A percentile compares a stretch with the other conserved stretches of the same genome.
Conservation (phyloP, 2,797 vertebrate genomes). For the Gila robusta region DNA sequence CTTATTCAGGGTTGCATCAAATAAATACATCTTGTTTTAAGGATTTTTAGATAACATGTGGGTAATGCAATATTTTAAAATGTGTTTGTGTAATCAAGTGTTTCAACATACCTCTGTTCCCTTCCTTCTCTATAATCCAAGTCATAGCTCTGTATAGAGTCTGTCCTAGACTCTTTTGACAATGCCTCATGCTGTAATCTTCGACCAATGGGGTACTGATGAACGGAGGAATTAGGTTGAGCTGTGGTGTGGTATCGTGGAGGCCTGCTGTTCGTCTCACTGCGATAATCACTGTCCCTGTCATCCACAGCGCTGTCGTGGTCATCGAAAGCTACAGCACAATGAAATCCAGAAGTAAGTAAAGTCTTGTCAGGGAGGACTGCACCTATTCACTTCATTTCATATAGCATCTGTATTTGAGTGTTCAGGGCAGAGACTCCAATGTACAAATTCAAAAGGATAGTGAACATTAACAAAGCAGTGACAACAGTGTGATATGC, state of each 20-base stretch:
- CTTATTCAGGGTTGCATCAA: neutral
- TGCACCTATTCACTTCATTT: neutral
- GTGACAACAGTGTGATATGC: neutral
- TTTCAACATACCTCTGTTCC: slow-evolving; percentile 80
- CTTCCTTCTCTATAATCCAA: slow-evolving; percentile 83
- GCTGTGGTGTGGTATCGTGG: slow-evolving; percentile 86
- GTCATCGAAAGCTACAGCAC: slow-evolving; percentile 87
- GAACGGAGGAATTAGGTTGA: slow-evolving; percentile 91
- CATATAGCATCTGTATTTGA: neutral
- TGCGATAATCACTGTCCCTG: slow-evolving; percentile 92
- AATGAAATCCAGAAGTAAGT: slow-evolving; percentile 44
- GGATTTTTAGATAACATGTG: neutral
- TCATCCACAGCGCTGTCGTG: slow-evolving; percentile 90
- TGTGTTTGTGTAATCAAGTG: neutral
- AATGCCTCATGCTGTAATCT: slow-evolving; percentile 80
- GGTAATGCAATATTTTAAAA: neutral
- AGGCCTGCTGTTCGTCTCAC: slow-evolving; percentile 89
- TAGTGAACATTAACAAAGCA: neutral
- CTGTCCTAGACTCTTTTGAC: slow-evolving; percentile 77
- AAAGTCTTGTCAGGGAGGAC: neutral
- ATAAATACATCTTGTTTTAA: neutral
- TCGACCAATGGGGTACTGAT: slow-evolving; percentile 88
- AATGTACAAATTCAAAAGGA: neutral
- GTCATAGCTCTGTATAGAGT: slow-evolving; percentile 84
- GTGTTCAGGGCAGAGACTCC: neutral